These are phyloP conservation scores for Phasianus colchicus DNA, from an alignment of 2,113 vertebrate genomes.

Conservation along the genomic window DNA sequence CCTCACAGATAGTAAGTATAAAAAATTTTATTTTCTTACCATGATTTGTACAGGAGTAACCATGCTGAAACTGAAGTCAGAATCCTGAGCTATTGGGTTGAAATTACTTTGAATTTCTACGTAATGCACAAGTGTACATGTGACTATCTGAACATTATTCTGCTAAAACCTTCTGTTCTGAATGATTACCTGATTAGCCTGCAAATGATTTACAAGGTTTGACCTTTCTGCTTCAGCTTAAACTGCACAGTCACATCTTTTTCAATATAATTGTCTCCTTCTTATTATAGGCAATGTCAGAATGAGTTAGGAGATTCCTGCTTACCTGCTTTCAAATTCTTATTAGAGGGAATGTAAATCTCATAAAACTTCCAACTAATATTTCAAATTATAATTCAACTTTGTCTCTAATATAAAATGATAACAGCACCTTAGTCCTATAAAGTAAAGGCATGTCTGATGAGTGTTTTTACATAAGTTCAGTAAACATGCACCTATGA, in stretches of 20 bases:
- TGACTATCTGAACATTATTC: not conserved
- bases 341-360: not conserved
- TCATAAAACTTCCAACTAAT: not conserved
- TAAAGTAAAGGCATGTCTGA: not conserved
- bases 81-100: not conserved
- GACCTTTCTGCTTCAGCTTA: constrained; percentile 15
- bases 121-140: not conserved
- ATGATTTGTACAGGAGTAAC: not conserved
- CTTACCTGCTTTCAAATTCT: not conserved
- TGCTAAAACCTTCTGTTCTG: not conserved
- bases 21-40: not conserved
- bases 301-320: not conserved
- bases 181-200: not conserved
- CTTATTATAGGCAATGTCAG: not conserved
- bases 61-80: not conserved
- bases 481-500: not conserved
- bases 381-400: not conserved
- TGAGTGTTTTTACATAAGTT: not conserved
- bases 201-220: not conserved
- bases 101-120: not conserved
- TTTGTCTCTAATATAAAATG: not conserved
- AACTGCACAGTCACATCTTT: no score
- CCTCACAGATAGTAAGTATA: not conserved
- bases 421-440: not conserved
- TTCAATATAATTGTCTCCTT: no score